Evolutionary conservation across 2,113 vertebrate genomes (phyloP), one percentile per base, ranked within the genome.

Genomic region (Ammodytes marinus): DNA sequence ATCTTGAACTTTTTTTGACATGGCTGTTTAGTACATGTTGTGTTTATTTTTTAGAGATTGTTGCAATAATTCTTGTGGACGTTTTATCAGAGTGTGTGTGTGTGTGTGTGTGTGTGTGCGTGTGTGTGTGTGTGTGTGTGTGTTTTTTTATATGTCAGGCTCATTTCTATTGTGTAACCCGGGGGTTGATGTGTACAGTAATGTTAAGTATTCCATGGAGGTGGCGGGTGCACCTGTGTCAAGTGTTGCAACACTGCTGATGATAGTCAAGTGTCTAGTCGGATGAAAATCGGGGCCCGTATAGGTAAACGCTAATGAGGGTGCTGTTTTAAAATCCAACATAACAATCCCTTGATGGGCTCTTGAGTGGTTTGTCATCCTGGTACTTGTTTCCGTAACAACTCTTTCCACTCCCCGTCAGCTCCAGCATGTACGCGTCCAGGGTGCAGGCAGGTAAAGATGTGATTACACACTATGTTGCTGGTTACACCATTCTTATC

Each of bases 1-100:
- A 90, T 79, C 79, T 91, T 90, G 72, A 89, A 83, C 69, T 88
- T 80, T 82, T 37, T 87, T 90, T 82, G 71, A 89, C 83, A 88
- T 90, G 90, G 87, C 81, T 90, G 90, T 91, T 27, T 27, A 92
- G 86, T 94, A 89, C 84, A 87, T 77, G 61, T 91, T 85, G 81
- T 92, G 87, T 94, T 91, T 86, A 59, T 91, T 87, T 61, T 93
- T 92, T 94, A 92, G 90, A 94, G 93, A 94, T 90, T 93, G 93
- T 93, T 95, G 93, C 93, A 93, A 93, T 95, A 93, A 93, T 93
- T 93, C 75, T 94, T 70, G 84, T 95, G 82, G 77, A 77, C 90
- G 89, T 94, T 92, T 86, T 90, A 86, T 91, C 90, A 79, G 86
- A 91, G 73, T 74, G 71, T 79, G 77, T 88, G 79, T 72, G 71